phyloP scores from a whole-genome alignment of 2,797 vertebrate species.

The Premnoplex brunnescens region DNA sequence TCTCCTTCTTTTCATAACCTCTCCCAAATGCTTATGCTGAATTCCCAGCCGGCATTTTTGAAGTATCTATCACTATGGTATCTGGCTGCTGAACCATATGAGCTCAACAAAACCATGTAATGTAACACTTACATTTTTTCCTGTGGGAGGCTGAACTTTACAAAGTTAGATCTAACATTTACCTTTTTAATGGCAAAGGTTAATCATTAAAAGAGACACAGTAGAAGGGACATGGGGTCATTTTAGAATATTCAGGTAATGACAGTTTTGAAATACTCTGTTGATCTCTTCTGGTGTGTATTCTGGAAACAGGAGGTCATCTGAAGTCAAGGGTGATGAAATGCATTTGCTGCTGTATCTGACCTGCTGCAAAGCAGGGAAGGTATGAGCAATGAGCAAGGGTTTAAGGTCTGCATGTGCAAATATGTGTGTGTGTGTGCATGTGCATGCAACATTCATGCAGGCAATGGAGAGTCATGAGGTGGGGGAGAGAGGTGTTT shows the following conservation, averaged over 20 bases:
- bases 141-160: neutral
- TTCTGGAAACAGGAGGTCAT: neutral
- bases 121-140: neutral
- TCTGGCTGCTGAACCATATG: neutral
- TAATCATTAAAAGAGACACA: neutral
- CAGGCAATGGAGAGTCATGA: neutral
- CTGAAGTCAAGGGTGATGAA: constrained; percentile 15
- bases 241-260: neutral
- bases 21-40: neutral
- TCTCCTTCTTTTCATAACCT: neutral
- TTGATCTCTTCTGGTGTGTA: neutral
- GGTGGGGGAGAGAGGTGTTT: neutral
- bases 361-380: neutral
- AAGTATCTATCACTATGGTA: neutral
- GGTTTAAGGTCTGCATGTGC: neutral
- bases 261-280: constrained; percentile 9
- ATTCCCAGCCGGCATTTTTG: neutral
- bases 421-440: neutral
- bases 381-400: neutral
- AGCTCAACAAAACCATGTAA: neutral
- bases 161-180: neutral
- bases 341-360: neutral
- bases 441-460: neutral
- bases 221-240: neutral
- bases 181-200: neutral